Conservation (phyloP, 2,888 invertebrate genomes). For the Zygaena filipendulae region DNA sequence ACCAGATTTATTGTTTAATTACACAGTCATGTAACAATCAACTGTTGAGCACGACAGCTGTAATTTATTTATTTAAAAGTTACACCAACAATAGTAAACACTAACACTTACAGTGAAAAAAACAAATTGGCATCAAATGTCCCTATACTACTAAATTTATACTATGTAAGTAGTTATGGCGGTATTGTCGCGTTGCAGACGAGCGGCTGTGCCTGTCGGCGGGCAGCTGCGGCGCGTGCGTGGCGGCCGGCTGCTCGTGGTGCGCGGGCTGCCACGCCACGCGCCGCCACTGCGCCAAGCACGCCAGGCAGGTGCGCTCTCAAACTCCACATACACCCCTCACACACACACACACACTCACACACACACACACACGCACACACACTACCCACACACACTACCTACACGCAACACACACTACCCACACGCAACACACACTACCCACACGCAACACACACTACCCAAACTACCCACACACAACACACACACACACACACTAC, state of each 20-base stretch:
- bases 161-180: no score
- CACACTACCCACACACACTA: no score
- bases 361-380: background rate
- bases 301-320: slow-evolving; percentile 30
- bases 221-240: slow-evolving; percentile 43
- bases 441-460: no score
- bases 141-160: no score
- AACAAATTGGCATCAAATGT: no score
- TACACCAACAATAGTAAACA: background rate
- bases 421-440: no score
- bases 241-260: slow-evolving; percentile 55
- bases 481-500: background rate
- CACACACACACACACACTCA: background rate
- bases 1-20: no score
- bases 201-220: slow-evolving; percentile 33
- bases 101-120: background rate
- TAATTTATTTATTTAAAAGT: background rate
- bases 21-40: no score
- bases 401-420: no score
- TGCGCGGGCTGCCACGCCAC: slow-evolving; percentile 43
- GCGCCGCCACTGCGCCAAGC: slow-evolving; percentile 33
- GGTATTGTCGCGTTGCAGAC: slow-evolving; percentile 28
- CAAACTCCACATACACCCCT: background rate
- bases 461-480: background rate
- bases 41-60: no score